These are phyloP conservation scores for Phyllopteryx taeniolatus DNA, from an alignment of 2,113 vertebrate genomes.

Conservation along the genomic window DNA sequence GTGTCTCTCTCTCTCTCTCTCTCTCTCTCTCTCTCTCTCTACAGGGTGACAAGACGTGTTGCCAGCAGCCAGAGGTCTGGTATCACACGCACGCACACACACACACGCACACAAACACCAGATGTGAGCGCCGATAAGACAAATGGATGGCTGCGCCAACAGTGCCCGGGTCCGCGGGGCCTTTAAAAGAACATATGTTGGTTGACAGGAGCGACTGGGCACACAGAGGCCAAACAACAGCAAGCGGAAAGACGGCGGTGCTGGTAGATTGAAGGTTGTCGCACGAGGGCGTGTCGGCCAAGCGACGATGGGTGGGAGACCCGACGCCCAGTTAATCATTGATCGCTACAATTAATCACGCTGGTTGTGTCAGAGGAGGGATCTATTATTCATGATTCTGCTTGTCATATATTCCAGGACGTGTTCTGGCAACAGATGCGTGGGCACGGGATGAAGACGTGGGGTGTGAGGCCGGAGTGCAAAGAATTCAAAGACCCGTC, in stretches of 20 bases:
- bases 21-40: not conserved
- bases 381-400: conserved; percentile 18
- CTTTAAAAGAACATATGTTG: conserved; percentile 16
- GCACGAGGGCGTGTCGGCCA: conserved; percentile 14
- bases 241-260: not conserved
- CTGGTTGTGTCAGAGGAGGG: conserved; percentile 8
- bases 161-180: conserved; percentile 36
- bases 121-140: conserved; percentile 2
- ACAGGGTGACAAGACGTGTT: not conserved
- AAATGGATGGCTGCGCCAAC: conserved; percentile 24
- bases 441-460: conserved; percentile 4
- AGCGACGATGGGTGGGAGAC: conserved; percentile 1
- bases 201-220: conserved; percentile 1
- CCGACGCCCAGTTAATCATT: conserved; percentile 26
- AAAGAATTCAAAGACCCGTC: conserved; percentile 28
- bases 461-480: conserved; percentile 17
- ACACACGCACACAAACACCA: not conserved
- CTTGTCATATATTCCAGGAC: conserved; percentile 9
- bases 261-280: conserved; percentile 29
- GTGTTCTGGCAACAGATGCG: conserved; percentile 11
- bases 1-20: not conserved
- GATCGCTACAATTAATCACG: not conserved
- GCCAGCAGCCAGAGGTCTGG: conserved; percentile 5
- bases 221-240: not conserved
- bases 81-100: not conserved